A percentile compares a stretch with the other conserved stretches of the same genome.
Conservation (phyloP, 2,113 vertebrate genomes). For the Poeciliopsis occidentalis region DNA sequence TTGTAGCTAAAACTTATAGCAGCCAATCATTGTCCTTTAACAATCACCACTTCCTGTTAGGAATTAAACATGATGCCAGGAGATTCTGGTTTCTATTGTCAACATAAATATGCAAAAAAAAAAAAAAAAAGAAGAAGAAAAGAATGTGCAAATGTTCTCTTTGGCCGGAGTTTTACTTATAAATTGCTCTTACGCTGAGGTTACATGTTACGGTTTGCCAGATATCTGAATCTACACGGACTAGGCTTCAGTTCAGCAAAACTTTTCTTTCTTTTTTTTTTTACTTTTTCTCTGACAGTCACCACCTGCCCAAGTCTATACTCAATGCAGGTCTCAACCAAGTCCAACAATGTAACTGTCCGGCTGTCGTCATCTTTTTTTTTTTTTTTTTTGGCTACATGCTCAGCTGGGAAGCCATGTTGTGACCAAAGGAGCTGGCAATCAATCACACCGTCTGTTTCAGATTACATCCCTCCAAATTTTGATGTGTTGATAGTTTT, state of each 20-base stretch:
- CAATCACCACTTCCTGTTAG: too few species aligned
- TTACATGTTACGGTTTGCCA: too few species aligned
- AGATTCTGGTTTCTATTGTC: too few species aligned
- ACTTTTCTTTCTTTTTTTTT: not conserved
- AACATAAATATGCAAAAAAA: too few species aligned
- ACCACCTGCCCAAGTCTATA: not conserved
- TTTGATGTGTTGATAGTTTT: constrained; percentile 22
- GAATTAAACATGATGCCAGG: too few species aligned
- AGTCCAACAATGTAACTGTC: constrained; percentile 11
- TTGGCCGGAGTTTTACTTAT: too few species aligned
- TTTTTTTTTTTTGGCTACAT: constrained; percentile 20
- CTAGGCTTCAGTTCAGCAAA: not conserved
- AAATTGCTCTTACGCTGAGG: too few species aligned
- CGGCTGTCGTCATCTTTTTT: constrained; percentile 15
- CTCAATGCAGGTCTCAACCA: constrained; percentile 9
- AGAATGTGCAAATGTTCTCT: too few species aligned
- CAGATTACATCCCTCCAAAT: not conserved
- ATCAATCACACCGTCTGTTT: constrained; percentile 39
- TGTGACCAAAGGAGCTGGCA: constrained; percentile 17
- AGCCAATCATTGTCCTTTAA: too few species aligned
- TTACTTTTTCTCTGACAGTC: not conserved
- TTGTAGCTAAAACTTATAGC: too few species aligned
- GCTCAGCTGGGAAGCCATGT: constrained; percentile 47
- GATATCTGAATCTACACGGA: too few species aligned
- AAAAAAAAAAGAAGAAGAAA: too few species aligned